phyloP scores from a whole-genome alignment of 2,797 vertebrate genomes.

The Esox lucius region DNA sequence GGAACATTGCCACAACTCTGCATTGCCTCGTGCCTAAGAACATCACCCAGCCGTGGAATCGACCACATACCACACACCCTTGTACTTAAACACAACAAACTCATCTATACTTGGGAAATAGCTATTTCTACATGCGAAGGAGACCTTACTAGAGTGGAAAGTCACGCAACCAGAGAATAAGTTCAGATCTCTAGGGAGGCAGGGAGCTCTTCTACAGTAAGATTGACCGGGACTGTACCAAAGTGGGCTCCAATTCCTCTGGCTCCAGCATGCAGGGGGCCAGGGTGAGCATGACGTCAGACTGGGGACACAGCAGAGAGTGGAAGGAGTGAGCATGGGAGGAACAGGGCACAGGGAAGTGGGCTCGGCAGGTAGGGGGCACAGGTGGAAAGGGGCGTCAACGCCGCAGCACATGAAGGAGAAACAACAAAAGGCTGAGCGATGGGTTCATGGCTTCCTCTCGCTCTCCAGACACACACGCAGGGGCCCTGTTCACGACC shows the following conservation, averaged over 20 bases:
- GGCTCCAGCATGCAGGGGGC: constrained; percentile 85
- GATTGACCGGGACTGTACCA: constrained; percentile 67
- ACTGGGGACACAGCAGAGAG: constrained; percentile 64
- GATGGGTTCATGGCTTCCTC: constrained; percentile 40
- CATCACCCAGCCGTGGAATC: no score
- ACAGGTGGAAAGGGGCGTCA: constrained; percentile 38
- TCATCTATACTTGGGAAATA: neutral
- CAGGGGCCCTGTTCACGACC: constrained; percentile 24
- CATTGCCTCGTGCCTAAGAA: no score
- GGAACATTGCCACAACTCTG: no score
- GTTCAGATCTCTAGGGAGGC: neutral
- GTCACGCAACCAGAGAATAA: neutral
- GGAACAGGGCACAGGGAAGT: constrained; percentile 32
- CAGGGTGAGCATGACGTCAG: constrained; percentile 80
- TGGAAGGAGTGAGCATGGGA: constrained; percentile 36
- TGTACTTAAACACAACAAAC: neutral
- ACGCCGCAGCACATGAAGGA: constrained; percentile 24
- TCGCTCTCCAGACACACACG: constrained; percentile 23
- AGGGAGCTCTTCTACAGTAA: constrained; percentile 5
- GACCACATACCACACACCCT: no score
- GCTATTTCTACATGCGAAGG: neutral
- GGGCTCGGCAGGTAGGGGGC: constrained; percentile 33
- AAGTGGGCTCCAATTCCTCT: constrained; percentile 69
- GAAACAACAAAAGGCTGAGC: constrained; percentile 57
- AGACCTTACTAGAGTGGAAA: neutral